Percentiles rank a stretch among this genome's conserved stretches.
Evolutionary conservation across 2,113 vertebrate species (phyloP).

Genomic region (Lepisosteus osseus): DNA sequence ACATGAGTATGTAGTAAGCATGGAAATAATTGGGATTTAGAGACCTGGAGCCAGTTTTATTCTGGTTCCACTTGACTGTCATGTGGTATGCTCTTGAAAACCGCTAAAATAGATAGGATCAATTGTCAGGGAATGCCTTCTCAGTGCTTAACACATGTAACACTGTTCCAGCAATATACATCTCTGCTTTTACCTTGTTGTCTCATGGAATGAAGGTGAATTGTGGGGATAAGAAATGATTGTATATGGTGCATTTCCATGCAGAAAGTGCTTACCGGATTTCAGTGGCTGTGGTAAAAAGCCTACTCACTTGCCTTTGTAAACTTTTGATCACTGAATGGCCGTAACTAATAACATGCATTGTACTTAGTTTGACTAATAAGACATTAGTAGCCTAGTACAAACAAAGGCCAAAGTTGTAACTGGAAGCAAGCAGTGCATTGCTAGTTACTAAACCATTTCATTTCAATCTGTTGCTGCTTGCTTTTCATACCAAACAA

Average conservation of each 20-base stretch:
- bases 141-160: slow-evolving; percentile 14
- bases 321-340: slow-evolving; percentile 14
- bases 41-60: slow-evolving; percentile 9
- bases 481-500: slow-evolving; percentile 1
- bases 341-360: neutral
- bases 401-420: neutral
- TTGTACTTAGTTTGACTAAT: neutral
- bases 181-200: slow-evolving; percentile 16
- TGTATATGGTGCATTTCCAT: slow-evolving; percentile 7
- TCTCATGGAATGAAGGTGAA: slow-evolving; percentile 20
- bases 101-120: neutral
- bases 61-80: neutral
- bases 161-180: neutral
- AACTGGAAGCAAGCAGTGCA: slow-evolving; percentile 4
- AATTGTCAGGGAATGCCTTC: slow-evolving; percentile 11
- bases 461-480: slow-evolving; percentile 9
- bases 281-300: slow-evolving; percentile 13
- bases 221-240: slow-evolving; percentile 12
- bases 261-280: slow-evolving; percentile 1
- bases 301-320: slow-evolving; percentile 10
- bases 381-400: neutral
- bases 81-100: neutral
- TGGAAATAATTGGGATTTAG: slow-evolving; percentile 1
- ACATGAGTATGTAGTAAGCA: slow-evolving; percentile 21
- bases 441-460: slow-evolving; percentile 13